phyloP scores from a whole-genome alignment of 2,113 vertebrate genomes.

The Saiga tatarica region DNA sequence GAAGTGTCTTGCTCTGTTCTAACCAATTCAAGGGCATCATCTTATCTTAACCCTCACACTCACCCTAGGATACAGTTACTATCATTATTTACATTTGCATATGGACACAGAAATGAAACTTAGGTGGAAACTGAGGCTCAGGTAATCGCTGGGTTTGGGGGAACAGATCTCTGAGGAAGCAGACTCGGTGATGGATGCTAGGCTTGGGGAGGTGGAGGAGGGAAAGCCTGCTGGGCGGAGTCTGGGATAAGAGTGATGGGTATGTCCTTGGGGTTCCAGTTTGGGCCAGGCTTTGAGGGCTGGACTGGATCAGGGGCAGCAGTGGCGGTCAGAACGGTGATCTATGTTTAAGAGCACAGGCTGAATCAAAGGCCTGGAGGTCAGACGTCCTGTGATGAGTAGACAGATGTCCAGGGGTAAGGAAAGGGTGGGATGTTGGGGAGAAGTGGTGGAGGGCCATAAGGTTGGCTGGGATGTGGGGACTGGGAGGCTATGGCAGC shows the following conservation, averaged over 20 bases:
- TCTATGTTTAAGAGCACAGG: no score
- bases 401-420: fast-evolving
- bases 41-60: background rate
- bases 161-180: background rate
- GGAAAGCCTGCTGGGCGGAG: fast-evolving
- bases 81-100: background rate
- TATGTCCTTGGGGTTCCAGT: fast-evolving
- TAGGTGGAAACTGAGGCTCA: background rate
- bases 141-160: background rate
- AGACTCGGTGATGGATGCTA: background rate
- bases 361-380: background rate
- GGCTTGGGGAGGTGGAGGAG: background rate
- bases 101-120: background rate
- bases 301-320: fast-evolving
- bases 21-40: background rate
- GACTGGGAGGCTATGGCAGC: background rate
- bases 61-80: no score
- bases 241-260: background rate
- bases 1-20: background rate
- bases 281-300: background rate
- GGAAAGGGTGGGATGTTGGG: background rate
- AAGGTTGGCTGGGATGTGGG: background rate
- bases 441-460: fast-evolving
- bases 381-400: fast-evolving
- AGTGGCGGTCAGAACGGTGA: background rate